Conservation (phyloP, 2,888 invertebrate genomes). For the Leucozona laternaria region DNA sequence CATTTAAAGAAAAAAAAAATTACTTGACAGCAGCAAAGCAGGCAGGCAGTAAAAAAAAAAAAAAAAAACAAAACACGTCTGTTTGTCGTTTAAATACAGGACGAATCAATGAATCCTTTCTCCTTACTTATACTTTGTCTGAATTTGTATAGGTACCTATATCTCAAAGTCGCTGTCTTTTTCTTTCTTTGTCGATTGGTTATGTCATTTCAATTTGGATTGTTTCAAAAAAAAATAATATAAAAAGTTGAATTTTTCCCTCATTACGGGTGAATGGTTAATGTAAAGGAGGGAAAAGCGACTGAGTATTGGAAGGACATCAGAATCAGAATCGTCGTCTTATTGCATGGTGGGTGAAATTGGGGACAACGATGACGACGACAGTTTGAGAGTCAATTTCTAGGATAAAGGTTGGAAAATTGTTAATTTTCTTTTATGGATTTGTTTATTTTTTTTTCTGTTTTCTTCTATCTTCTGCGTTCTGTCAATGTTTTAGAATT, state of each 20-base stretch:
- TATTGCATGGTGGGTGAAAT: background rate
- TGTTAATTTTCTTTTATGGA: constrained; percentile 47
- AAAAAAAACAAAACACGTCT: constrained; percentile 49
- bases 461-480: background rate
- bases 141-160: constrained; percentile 11
- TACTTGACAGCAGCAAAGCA: constrained; percentile 24
- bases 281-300: constrained; percentile 26
- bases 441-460: constrained; percentile 13
- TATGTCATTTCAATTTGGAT: constrained; percentile 74
- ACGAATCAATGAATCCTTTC: constrained; percentile 76
- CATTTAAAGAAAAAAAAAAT: constrained; percentile 26
- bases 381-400: constrained; percentile 48
- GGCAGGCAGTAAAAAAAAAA: background rate
- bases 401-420: constrained; percentile 24
- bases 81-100: constrained; percentile 74
- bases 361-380: constrained; percentile 11
- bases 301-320: constrained; percentile 41
- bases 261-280: constrained; percentile 70
- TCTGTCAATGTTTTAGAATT: constrained; percentile 2
- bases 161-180: constrained; percentile 22
- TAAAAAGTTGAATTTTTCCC: constrained; percentile 46
- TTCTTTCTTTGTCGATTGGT: constrained; percentile 63
- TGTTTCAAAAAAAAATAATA: constrained; percentile 21
- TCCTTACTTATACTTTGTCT: constrained; percentile 21
- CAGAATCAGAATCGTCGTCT: background rate